Conservation (phyloP, 2,888 invertebrate genomes). For the Acleris sparsana region DNA sequence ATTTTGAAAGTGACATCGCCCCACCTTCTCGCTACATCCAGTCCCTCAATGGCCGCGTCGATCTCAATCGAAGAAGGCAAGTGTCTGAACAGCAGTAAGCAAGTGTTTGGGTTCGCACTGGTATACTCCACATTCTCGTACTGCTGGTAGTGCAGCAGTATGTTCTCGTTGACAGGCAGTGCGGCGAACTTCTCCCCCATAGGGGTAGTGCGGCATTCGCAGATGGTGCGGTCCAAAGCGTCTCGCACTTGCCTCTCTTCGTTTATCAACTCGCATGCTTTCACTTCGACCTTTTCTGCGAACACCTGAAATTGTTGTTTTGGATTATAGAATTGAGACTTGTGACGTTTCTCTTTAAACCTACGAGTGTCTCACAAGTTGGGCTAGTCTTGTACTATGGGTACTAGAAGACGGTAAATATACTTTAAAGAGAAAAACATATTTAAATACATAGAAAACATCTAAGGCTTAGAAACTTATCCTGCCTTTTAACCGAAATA, state of each 20-base stretch:
- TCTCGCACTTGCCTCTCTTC: background rate
- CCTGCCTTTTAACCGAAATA: no score
- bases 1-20: background rate
- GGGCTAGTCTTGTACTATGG: no score
- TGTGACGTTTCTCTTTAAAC: no score
- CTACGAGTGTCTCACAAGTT: no score
- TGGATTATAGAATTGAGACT: no score
- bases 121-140: background rate
- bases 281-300: background rate
- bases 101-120: background rate
- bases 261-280: background rate
- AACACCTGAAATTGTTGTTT: background rate
- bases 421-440: no score
- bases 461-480: no score
- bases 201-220: background rate
- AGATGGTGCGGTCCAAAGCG: background rate
- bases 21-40: background rate
- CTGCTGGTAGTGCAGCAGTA: background rate
- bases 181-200: conserved; percentile 5
- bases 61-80: background rate
- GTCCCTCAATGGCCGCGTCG: background rate
- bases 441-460: no score
- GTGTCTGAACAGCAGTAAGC: background rate
- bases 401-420: no score
- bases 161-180: background rate